Base-by-base conservation (phyloP, 2,888 invertebrate genomes). In the Rhingia rostrata region DNA sequence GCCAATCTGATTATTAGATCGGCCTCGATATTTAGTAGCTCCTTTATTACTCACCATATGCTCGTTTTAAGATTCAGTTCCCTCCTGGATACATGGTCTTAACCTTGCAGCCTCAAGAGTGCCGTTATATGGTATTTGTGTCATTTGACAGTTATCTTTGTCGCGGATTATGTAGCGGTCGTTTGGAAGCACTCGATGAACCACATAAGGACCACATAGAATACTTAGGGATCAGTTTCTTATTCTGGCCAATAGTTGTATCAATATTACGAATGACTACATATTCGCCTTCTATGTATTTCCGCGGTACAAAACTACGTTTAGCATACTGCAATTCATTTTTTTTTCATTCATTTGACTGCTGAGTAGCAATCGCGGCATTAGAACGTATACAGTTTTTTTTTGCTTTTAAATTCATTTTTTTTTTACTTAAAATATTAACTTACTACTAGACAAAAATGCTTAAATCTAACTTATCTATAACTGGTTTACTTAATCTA, bases 61-160 rank as follows among this genome's bases (percentile, higher is more conserved):
- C n/a, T n/a, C n/a, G n/a, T n/a, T n/a, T n/a, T n/a, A n/a, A n/a
- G n/a, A n/a, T n/a, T n/a, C n/a, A n/a, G n/a, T n/a, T n/a, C n/a
- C n/a, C n/a, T n/a, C n/a, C n/a, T 45, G 45, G 39, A 56, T 33
- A 37, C 56, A 56, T 6, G 14, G 56, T 56, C 39, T 56, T 33
- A 56, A 37, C 32, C 56, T 7, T 39, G 56, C n/a, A 14, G 56
- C 56, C 14, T 56, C 56, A 12, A 69, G 30, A 35, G 43, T 60
- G 9, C 60, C 49, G n/a, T 47, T 45, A 39, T 70, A 70, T 35
- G 41, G 70, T 41, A 70, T 51, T 47, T 37, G 49, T 43, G 63
- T 69, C 30, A 78, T 63, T 56, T 70, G 63, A 22, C 56, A 70
- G 10, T 58, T 70, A 39, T 70, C 56, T 10, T 70, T 70, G 39